These are phyloP conservation scores for Protobothrops flavoviridis DNA, from an alignment of 2,113 vertebrate genomes.

Conservation along the genomic window DNA sequence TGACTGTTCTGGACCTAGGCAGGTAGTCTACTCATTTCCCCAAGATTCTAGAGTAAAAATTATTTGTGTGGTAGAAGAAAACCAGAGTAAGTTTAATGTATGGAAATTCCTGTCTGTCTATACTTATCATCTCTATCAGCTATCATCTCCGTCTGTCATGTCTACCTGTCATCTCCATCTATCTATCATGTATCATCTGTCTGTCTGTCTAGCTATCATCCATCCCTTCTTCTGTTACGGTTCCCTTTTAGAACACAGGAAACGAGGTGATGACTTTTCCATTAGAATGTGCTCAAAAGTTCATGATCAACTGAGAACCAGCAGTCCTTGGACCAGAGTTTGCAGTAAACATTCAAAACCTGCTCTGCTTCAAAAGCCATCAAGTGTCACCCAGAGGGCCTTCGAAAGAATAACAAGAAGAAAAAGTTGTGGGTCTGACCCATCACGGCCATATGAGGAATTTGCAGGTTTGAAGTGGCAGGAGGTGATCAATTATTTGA, in stretches of 20 bases:
- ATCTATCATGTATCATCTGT: background rate
- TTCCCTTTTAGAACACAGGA: background rate
- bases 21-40: background rate
- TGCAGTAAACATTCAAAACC: background rate
- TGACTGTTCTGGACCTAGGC: background rate
- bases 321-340: background rate
- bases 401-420: background rate
- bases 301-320: background rate
- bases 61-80: background rate
- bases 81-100: background rate
- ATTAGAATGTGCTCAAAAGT: background rate
- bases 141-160: background rate
- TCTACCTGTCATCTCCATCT: background rate
- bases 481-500: background rate
- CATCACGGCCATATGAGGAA: background rate
- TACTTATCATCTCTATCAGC: background rate
- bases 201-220: no score
- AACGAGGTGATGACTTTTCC: background rate
- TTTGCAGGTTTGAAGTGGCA: background rate
- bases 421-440: background rate
- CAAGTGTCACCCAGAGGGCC: background rate
- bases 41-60: background rate
- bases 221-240: no score
- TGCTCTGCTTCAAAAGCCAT: background rate
- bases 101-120: background rate